These are phyloP conservation scores for Squalus acanthias DNA, from an alignment of 2,797 vertebrate species.

Conservation along the genomic window DNA sequence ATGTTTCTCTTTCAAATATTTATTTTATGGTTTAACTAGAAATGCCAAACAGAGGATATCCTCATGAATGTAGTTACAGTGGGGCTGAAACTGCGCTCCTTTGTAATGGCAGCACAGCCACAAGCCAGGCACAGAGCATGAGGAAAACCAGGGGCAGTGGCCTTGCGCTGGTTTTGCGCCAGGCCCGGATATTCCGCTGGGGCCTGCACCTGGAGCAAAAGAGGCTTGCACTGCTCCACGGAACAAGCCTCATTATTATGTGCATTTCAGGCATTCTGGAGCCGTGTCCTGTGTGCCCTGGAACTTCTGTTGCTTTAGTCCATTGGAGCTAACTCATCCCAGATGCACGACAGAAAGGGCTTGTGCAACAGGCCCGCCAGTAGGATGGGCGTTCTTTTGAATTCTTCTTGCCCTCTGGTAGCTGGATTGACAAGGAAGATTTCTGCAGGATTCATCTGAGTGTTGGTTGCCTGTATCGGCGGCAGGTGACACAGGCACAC, in stretches of 20 bases:
- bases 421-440: background rate
- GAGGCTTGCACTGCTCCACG: background rate
- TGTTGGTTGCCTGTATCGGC: background rate
- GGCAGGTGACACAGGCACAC: background rate
- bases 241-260: background rate
- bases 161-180: background rate
- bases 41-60: background rate
- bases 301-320: background rate
- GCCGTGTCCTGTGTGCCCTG: background rate
- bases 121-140: background rate
- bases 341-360: too few relatives aligned
- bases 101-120: background rate
- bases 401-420: background rate
- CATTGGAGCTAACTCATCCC: background rate
- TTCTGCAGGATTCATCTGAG: background rate
- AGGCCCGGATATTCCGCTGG: background rate
- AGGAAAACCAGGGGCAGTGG: background rate
- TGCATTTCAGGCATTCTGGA: background rate
- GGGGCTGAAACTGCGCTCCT: background rate
- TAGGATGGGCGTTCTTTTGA: background rate
- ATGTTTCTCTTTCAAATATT: constrained; percentile 15
- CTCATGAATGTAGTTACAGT: background rate
- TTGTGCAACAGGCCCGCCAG: background rate
- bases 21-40: background rate
- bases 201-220: background rate